phyloP scores from a whole-genome alignment of 2,888 invertebrate genomes.

The Drosophila pullipes region DNA sequence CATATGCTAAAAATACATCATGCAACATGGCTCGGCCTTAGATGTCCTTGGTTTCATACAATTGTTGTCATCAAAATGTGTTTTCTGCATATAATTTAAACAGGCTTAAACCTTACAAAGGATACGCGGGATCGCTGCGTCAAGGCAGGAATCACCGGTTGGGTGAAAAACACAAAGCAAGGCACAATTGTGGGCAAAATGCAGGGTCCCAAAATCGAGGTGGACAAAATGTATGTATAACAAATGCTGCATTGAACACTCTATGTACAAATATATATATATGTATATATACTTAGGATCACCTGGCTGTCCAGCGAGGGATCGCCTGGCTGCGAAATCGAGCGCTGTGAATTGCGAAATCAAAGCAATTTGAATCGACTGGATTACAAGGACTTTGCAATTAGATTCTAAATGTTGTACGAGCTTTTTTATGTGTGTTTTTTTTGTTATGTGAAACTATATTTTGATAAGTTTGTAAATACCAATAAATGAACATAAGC shows the following conservation, averaged over 20 bases:
- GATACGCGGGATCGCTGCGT: conserved; percentile 93
- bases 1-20: conserved; percentile 61
- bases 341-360: conserved; percentile 92
- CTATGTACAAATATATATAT: neutral
- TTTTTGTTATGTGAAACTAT: conserved; percentile 65
- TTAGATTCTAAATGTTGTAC: conserved; percentile 89
- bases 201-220: conserved; percentile 91
- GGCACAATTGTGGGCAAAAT: conserved; percentile 96
- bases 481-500: conserved; percentile 46
- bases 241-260: too few species aligned
- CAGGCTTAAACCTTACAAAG: conserved; percentile 95
- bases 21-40: conserved; percentile 44
- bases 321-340: conserved; percentile 93
- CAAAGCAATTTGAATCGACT: conserved; percentile 90
- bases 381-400: conserved; percentile 91
- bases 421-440: conserved; percentile 34
- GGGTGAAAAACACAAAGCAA: conserved; percentile 95
- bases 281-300: conserved; percentile 87
- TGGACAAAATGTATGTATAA: conserved; percentile 93
- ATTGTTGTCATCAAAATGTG: conserved; percentile 26
- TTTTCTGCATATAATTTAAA: conserved; percentile 30
- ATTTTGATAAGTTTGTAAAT: conserved; percentile 71
- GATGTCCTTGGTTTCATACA: conserved; percentile 64
- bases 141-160: conserved; percentile 91
- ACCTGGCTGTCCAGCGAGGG: conserved; percentile 93